phyloP scores from a whole-genome alignment of 2,113 vertebrate species.

The Hirundichthys speculiger region DNA sequence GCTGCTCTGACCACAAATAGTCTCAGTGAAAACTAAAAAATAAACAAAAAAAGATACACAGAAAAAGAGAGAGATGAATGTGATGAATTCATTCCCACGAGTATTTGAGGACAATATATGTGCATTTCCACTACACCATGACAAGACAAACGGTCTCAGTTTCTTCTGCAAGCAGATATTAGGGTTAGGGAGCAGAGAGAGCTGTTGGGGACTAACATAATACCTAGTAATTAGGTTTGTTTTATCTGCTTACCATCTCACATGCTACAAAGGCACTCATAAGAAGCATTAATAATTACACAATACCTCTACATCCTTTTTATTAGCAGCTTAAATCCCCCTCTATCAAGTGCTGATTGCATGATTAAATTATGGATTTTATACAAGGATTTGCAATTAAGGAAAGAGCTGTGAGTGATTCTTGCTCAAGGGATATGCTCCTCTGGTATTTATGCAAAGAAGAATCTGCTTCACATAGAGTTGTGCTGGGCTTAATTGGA shows the following conservation, averaged over 20 bases:
- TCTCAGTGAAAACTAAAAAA: no score
- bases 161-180: constrained; percentile 2
- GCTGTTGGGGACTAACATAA: constrained; percentile 26
- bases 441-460: constrained; percentile 31
- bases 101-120: no score
- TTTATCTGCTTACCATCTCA: constrained; percentile 41
- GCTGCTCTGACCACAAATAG: no score
- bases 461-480: constrained; percentile 6
- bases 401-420: constrained; percentile 26
- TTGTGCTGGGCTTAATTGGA: constrained; percentile 7
- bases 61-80: no score
- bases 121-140: no score
- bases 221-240: constrained; percentile 47
- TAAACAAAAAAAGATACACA: no score
- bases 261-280: constrained; percentile 43
- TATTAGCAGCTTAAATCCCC: constrained; percentile 50
- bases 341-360: constrained; percentile 43
- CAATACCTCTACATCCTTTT: constrained; percentile 19
- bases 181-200: constrained; percentile 12
- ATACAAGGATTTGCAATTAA: constrained; percentile 60
- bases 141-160: not conserved
- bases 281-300: constrained; percentile 62
- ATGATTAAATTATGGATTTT: constrained; percentile 70
- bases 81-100: no score
- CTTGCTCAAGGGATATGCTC: constrained; percentile 22